A percentile compares a stretch with the other conserved stretches of the same genome.
These are phyloP conservation scores for Brachyopa scutellaris DNA, from an alignment of 2,888 invertebrate species.

Conservation along the genomic window DNA sequence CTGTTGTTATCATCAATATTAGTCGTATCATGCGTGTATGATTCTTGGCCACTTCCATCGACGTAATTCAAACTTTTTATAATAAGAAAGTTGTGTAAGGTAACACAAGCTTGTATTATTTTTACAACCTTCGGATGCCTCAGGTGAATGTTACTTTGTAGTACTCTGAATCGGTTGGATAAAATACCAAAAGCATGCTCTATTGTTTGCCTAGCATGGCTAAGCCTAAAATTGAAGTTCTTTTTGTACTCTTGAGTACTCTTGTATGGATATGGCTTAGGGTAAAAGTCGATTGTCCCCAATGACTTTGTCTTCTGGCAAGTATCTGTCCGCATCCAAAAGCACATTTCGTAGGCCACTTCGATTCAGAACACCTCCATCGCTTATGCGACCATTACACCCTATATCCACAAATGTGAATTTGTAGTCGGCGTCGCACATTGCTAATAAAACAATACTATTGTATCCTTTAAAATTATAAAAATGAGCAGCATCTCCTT, in stretches of 20 bases:
- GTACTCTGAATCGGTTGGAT: no score
- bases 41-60: not conserved
- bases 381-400: no score
- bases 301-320: not conserved
- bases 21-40: no score
- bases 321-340: not conserved
- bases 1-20: no score
- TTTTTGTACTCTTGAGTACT: not conserved
- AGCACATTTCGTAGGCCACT: not conserved
- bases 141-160: not conserved
- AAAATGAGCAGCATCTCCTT: no score
- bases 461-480: not conserved
- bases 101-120: no score
- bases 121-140: not conserved
- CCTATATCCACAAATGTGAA: not conserved
- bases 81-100: no score
- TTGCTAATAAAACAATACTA: not conserved
- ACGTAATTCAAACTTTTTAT: no score
- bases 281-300: not conserved
- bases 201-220: no score
- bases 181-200: no score
- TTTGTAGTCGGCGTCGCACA: not conserved
- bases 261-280: not conserved
- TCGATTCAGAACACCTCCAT: not conserved
- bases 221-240: no score